Evolutionary conservation across 2,113 vertebrate genomes (phyloP).

Genomic region (Cyphomyrus discorhynchus): DNA sequence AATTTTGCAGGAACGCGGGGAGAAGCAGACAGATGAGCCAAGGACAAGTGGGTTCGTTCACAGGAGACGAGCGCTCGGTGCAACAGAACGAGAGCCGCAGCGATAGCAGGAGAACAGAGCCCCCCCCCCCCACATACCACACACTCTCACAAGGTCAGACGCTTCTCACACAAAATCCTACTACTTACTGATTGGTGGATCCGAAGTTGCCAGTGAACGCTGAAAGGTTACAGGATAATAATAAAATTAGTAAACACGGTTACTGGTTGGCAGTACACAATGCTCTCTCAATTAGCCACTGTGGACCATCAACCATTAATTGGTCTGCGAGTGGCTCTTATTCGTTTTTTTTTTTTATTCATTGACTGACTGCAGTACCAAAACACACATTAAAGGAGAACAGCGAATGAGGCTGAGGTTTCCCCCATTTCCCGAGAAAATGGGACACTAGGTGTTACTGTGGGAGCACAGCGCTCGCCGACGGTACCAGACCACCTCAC

Average conservation of each 20-base stretch:
- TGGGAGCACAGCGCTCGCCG: not conserved
- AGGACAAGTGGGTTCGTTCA: not conserved
- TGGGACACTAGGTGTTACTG: slow-evolving; percentile 8
- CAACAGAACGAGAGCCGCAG: not conserved
- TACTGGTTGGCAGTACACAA: not conserved
- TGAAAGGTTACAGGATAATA: slow-evolving; percentile 18
- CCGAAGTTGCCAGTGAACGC: slow-evolving; percentile 62
- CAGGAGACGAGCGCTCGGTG: not conserved
- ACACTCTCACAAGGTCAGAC: not conserved
- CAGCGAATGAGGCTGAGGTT: not conserved
- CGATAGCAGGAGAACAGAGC: not conserved
- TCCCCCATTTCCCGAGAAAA: not conserved
- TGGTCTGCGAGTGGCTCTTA: not conserved
- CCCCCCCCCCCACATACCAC: not conserved
- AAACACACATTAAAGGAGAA: not conserved
- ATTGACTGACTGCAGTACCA: not conserved
- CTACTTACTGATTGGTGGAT: slow-evolving; percentile 64
- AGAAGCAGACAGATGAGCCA: not conserved
- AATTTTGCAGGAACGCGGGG: not conserved
- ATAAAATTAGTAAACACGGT: not conserved
- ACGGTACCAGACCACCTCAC: not conserved
- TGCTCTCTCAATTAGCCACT: not conserved
- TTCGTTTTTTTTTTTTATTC: not conserved
- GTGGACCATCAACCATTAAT: not conserved
- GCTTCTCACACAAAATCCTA: not conserved